Evolutionary conservation across 2,888 invertebrate species (phyloP).

Genomic region (Phortica okadai): DNA sequence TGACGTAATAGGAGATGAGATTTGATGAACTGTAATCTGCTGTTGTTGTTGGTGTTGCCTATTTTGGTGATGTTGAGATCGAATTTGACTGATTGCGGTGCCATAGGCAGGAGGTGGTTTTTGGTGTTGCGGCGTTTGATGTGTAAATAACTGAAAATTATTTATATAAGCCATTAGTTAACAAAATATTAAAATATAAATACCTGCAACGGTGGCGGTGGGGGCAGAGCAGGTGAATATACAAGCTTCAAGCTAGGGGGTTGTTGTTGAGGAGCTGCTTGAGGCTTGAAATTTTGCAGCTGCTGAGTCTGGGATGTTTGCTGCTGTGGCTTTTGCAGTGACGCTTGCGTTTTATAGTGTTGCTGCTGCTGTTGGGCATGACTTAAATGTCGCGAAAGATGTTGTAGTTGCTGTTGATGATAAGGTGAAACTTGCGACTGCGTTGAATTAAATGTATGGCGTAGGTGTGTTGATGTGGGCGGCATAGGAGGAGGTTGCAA

Average conservation of each 20-base stretch:
- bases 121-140: slow-evolving; percentile 70
- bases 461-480: slow-evolving; percentile 40
- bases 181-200: slow-evolving; percentile 34
- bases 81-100: slow-evolving; percentile 76
- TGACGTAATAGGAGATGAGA: slow-evolving; percentile 53
- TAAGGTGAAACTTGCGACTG: background rate
- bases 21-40: slow-evolving; percentile 53
- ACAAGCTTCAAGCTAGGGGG: slow-evolving; percentile 64
- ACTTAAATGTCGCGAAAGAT: background rate
- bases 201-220: slow-evolving; percentile 73
- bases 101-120: slow-evolving; percentile 76
- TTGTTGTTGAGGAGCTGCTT: slow-evolving; percentile 48
- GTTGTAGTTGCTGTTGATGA: slow-evolving; percentile 42
- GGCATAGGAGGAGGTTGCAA: background rate
- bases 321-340: slow-evolving; percentile 46
- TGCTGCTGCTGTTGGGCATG: slow-evolving; percentile 39
- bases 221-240: slow-evolving; percentile 65
- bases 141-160: slow-evolving; percentile 67
- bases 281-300: slow-evolving; percentile 44
- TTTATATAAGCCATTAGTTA: background rate
- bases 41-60: slow-evolving; percentile 53
- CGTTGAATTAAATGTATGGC: background rate
- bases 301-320: slow-evolving; percentile 42
- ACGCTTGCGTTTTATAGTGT: slow-evolving; percentile 54
- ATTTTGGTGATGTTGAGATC: slow-evolving; percentile 76